phyloP scores from a whole-genome alignment of 2,113 vertebrate species.

The Murina feae region DNA sequence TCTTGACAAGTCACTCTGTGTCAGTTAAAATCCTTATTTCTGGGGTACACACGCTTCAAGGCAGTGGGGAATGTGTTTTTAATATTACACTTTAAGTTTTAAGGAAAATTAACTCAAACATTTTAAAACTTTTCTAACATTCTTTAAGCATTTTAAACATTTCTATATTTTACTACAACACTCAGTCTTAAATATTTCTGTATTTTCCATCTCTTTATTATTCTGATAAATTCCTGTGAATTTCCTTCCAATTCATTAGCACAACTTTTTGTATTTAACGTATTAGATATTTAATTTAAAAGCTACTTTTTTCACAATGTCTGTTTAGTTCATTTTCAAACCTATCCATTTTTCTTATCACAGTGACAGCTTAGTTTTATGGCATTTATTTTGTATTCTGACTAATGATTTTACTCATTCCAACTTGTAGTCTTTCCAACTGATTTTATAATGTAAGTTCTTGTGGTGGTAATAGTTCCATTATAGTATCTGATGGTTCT shows the following conservation, averaged over 20 bases:
- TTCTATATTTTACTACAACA: too few species aligned
- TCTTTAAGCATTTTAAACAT: too few species aligned
- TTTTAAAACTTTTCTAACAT: too few species aligned
- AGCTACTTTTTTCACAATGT: background rate
- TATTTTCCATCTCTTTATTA: background rate
- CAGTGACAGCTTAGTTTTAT: background rate
- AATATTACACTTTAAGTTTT: too few species aligned
- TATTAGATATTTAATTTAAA: background rate
- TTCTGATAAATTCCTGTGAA: background rate
- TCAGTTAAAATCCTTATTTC: too few species aligned
- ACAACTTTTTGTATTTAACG: background rate
- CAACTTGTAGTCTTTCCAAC: background rate
- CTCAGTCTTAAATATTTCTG: background rate
- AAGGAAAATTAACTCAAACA: too few species aligned
- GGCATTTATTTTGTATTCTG: background rate
- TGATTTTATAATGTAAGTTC: background rate
- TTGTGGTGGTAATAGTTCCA: background rate
- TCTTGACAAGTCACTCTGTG: too few species aligned
- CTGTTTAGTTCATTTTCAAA: background rate
- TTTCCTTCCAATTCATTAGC: background rate
- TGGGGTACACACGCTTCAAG: too few species aligned
- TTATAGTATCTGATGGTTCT: background rate
- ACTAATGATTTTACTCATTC: background rate
- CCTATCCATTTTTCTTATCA: background rate
- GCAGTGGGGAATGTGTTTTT: too few species aligned